Percentiles rank a stretch among this genome's conserved stretches.
Conservation (phyloP, 2,888 invertebrate genomes). For the Trichopria drosophilae region DNA sequence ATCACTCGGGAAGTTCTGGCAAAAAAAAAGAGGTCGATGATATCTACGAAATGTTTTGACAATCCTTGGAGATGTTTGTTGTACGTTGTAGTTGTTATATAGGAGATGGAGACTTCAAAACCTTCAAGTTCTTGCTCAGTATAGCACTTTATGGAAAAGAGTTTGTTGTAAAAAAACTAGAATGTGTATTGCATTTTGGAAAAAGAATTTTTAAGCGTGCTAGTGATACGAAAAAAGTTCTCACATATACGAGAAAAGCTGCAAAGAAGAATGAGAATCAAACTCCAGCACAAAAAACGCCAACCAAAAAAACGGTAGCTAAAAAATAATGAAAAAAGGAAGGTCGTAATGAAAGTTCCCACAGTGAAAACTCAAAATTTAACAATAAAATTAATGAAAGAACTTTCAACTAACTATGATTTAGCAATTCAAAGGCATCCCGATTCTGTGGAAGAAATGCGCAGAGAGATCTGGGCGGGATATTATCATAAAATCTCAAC, state of each 20-base stretch:
- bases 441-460: conserved; percentile 32
- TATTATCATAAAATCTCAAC: conserved; percentile 34
- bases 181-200: conserved; percentile 12
- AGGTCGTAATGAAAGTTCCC: conserved; percentile 6
- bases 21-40: conserved; percentile 36
- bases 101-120: conserved; percentile 32
- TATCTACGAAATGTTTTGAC: conserved; percentile 27
- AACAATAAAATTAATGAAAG: conserved; percentile 28
- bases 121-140: conserved; percentile 28
- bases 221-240: too few relatives aligned
- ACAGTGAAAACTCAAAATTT: conserved; percentile 23
- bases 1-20: conserved; percentile 30
- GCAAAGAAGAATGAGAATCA: conserved; percentile 21
- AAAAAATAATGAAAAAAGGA: too few relatives aligned
- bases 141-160: conserved; percentile 23
- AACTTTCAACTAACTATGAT: conserved; percentile 24
- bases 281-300: conserved; percentile 18
- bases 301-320: too few relatives aligned
- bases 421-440: conserved; percentile 23
- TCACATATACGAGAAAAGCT: conserved; percentile 29
- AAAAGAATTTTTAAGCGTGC: conserved; percentile 26
- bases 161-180: conserved; percentile 16
- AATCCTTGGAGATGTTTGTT: conserved; percentile 24
- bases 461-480: conserved; percentile 34
- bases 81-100: conserved; percentile 29